These are phyloP conservation scores for Epinotia ramella DNA, from an alignment of 2,888 invertebrate genomes.

Conservation along the genomic window DNA sequence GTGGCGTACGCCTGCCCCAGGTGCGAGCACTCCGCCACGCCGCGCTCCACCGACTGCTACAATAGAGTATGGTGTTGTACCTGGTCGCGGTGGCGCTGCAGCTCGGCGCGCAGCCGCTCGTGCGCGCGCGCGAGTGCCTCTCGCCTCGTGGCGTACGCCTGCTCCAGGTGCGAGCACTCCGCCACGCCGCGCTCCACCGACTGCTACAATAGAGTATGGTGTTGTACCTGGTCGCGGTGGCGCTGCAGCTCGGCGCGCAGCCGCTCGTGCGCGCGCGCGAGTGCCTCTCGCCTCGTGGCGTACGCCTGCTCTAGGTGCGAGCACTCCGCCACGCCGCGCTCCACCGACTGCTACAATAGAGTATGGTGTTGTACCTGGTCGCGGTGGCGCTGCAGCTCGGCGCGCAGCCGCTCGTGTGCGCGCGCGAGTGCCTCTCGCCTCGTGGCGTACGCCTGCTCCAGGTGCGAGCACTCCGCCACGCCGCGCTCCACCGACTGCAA, in stretches of 20 bases:
- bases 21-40: slow-evolving; percentile 94
- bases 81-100: slow-evolving; percentile 76
- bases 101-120: slow-evolving; percentile 89
- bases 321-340: slow-evolving; percentile 95
- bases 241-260: slow-evolving; percentile 87
- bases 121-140: slow-evolving; percentile 92
- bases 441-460: slow-evolving; percentile 91
- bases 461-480: slow-evolving; percentile 93
- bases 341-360: not conserved
- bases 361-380: slow-evolving; percentile 65
- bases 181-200: slow-evolving; percentile 90
- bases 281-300: slow-evolving; percentile 90
- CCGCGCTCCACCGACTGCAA: slow-evolving; percentile 93
- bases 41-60: slow-evolving; percentile 80
- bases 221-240: slow-evolving; percentile 71
- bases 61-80: slow-evolving; percentile 50
- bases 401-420: slow-evolving; percentile 91
- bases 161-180: slow-evolving; percentile 92
- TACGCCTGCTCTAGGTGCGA: slow-evolving; percentile 91
- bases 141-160: slow-evolving; percentile 90
- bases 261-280: slow-evolving; percentile 92
- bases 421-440: slow-evolving; percentile 90
- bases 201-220: not conserved
- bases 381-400: slow-evolving; percentile 81
- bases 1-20: slow-evolving; percentile 91